These are phyloP conservation scores for Amphimallon solstitiale DNA, from an alignment of 2,888 invertebrate species.

Conservation along the genomic window DNA sequence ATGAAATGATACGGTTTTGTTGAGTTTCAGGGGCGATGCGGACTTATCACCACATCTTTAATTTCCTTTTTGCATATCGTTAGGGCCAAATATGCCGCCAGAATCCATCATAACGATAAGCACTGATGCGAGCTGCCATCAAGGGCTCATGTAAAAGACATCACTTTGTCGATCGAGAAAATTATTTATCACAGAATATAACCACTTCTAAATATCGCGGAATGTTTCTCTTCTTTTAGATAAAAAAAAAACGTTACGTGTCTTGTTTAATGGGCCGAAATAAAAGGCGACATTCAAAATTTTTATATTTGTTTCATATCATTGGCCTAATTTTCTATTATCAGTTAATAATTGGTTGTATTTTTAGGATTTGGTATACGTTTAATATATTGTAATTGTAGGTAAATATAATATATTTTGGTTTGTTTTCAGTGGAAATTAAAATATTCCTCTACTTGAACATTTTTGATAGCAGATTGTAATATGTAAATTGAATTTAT, in stretches of 20 bases:
- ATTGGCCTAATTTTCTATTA: not conserved
- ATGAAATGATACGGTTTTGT: constrained; percentile 47
- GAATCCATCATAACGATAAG: constrained; percentile 63
- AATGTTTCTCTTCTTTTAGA: constrained; percentile 8
- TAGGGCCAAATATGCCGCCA: constrained; percentile 60
- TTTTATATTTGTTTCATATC: constrained; percentile 8
- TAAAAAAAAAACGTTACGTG: constrained; percentile 3
- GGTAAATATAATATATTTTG: too few species aligned
- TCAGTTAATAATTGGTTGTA: not conserved
- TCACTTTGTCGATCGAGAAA: constrained; percentile 49
- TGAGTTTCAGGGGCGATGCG: constrained; percentile 49
- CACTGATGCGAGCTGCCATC: constrained; percentile 59
- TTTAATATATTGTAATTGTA: too few species aligned
- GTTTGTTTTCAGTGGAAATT: too few species aligned
- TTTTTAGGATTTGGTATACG: too few species aligned
- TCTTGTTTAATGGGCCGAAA: constrained; percentile 22
- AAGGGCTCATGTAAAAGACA: constrained; percentile 48
- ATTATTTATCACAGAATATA: constrained; percentile 43
- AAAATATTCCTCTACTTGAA: too few species aligned
- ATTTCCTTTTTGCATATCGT: constrained; percentile 64
- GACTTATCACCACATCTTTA: constrained; percentile 62
- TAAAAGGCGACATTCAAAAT: not conserved
- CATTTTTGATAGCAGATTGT: too few species aligned
- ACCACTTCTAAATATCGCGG: constrained; percentile 27
- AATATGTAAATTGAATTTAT: too few species aligned